Percentiles rank a stretch among this genome's conserved stretches.
phyloP scores from a whole-genome alignment of 2,888 invertebrate species.

The Pollenia labialis region DNA sequence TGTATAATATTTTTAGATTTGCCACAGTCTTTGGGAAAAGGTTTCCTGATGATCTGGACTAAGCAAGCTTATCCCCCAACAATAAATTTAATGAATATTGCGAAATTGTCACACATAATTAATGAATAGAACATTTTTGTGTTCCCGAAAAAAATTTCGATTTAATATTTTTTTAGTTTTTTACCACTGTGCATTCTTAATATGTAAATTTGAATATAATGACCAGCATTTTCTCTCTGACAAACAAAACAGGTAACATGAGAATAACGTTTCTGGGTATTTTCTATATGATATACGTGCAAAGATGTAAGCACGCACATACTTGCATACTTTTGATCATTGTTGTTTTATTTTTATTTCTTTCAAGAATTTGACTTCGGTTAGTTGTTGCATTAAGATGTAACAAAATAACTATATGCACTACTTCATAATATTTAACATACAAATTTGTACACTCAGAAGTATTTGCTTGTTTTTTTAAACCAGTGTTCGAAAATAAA shows the following conservation, averaged over 20 bases:
- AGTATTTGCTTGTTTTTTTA: background rate
- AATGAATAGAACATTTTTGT: no score
- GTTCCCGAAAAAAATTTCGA: background rate
- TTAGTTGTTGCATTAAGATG: background rate
- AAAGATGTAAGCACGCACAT: background rate
- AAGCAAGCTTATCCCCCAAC: background rate
- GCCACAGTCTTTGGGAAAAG: no score
- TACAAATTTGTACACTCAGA: background rate
- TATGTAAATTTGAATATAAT: slow-evolving; percentile 46
- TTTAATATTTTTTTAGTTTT: background rate
- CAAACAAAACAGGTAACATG: slow-evolving; percentile 19
- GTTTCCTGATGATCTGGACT: no score
- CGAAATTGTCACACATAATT: no score
- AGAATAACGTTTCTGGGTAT: slow-evolving; percentile 1
- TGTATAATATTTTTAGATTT: no score
- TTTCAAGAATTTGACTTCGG: background rate
- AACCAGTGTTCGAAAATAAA: no score
- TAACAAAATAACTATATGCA: slow-evolving; percentile 16
- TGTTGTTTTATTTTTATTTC: slow-evolving; percentile 23
- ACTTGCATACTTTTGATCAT: background rate
- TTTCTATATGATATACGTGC: background rate
- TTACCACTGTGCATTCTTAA: slow-evolving; percentile 24
- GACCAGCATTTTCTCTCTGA: slow-evolving; percentile 18
- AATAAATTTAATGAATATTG: background rate
- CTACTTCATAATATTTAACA: background rate